Evolutionary conservation across 2,888 invertebrate genomes (phyloP), one percentile per base, ranked within the genome.

Genomic region (Megamerina dolium): DNA sequence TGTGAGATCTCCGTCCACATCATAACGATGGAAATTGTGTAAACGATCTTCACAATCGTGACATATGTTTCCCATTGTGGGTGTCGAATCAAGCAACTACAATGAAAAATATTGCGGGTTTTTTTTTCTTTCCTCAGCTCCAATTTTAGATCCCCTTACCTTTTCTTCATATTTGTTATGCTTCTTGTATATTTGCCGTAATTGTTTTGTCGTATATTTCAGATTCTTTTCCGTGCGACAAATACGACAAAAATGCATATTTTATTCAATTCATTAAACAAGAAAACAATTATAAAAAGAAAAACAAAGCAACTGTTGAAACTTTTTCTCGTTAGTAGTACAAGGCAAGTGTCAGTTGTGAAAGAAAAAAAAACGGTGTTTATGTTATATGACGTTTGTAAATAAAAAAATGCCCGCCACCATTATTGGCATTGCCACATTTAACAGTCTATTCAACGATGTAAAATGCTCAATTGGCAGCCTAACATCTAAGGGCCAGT

Each of bases 211-310:
- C 2, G 51, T 49, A 43, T 52, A 56, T 48, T 56, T 56, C 2
- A 56, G 45, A 53, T 56, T 55, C 9, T 48, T 48, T 45, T 52
- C 50, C 16, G 52, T 52, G 10, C 56, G 51, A 29, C 56, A 56
- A 41, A 56, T 55, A 20, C 56, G 55, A 39, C 56, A 56, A 36
- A 49, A 44, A 35, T 53, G 48, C 45, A 49, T 48, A 38, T 39
- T 51, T 21, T 38, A n/a, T n/a, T n/a, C n/a, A n/a, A n/a, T n/a
- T n/a, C n/a, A n/a, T n/a, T n/a, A n/a, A n/a, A n/a, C n/a, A n/a
- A n/a, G n/a, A n/a, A n/a, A n/a, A n/a, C n/a, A n/a, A n/a, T n/a
- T n/a, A n/a, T n/a, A 27, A 27, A 27, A 27, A 27, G 10, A 27
- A 4, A n/a, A 27, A 27, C 12, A 27, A 27, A 27, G 3, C 27